Evolutionary conservation across 2,113 vertebrate species (phyloP).

Genomic region (Hypocryptadius cinnamomeus): DNA sequence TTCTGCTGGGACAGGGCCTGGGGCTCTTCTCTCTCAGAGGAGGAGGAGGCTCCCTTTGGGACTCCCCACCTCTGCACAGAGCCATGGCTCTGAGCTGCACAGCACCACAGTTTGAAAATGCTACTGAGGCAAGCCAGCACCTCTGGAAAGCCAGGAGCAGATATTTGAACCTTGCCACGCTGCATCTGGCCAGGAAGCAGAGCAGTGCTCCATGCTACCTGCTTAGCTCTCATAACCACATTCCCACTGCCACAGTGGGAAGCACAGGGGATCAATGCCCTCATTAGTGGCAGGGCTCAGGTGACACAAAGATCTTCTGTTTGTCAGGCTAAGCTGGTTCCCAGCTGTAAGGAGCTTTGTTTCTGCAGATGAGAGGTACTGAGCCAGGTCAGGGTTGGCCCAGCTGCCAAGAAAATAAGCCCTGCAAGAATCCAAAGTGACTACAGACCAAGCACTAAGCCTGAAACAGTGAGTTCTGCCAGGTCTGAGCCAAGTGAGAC

Average conservation of each 20-base stretch:
- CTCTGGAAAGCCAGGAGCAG: neutral
- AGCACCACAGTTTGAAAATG: neutral
- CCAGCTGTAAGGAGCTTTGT: neutral
- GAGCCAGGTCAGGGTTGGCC: neutral
- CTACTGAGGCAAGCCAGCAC: neutral
- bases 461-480: constrained; percentile 12
- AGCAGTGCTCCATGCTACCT: neutral
- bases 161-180: neutral
- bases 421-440: neutral
- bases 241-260: neutral
- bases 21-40: neutral
- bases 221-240: neutral
- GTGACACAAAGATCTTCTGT: constrained; percentile 18
- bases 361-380: neutral
- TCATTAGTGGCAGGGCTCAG: neutral
- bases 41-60: neutral
- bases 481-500: neutral
- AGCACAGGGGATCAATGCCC: neutral
- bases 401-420: constrained; percentile 19
- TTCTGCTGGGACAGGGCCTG: too few species aligned
- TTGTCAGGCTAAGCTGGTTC: neutral
- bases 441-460: neutral
- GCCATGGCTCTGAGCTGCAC: neutral
- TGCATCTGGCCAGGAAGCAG: neutral
- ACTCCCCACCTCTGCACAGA: neutral